Evolutionary conservation across 1,140 invertebrate genomes (phyloP).

Genomic region (Venustaconcha ellipsiformis): DNA sequence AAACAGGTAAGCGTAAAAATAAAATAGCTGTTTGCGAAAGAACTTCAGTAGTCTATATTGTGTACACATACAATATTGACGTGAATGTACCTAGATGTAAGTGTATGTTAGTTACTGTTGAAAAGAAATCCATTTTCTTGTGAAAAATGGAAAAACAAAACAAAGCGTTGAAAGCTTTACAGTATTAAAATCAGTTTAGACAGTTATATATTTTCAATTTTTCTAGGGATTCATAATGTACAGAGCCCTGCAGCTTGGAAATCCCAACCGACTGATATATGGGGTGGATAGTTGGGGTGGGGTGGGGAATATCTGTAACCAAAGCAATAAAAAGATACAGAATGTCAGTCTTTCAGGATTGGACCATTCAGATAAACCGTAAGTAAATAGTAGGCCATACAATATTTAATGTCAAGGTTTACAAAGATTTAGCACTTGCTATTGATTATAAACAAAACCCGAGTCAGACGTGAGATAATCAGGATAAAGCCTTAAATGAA

Average conservation of each 20-base stretch:
- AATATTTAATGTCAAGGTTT: not conserved
- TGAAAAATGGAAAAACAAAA: too few relatives aligned
- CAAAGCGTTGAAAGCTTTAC: too few relatives aligned
- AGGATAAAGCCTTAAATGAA: not conserved
- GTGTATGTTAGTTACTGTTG: too few relatives aligned
- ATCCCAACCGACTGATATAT: slow-evolving; percentile 73
- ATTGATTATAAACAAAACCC: not conserved
- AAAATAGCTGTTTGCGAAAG: too few relatives aligned
- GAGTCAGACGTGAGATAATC: not conserved
- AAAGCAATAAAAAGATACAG: slow-evolving; percentile 63
- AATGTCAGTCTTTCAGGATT: slow-evolving; percentile 66
- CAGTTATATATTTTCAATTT: not conserved
- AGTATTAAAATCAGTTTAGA: too few relatives aligned
- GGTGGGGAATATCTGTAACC: slow-evolving; percentile 78
- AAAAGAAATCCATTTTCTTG: too few relatives aligned
- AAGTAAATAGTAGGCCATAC: slow-evolving; percentile 42
- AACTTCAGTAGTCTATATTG: too few relatives aligned
- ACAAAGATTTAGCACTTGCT: not conserved
- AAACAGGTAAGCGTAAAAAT: too few relatives aligned
- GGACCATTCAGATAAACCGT: slow-evolving; percentile 70
- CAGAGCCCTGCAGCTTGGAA: slow-evolving; percentile 71
- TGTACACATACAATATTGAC: too few relatives aligned
- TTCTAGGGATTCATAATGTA: slow-evolving; percentile 64
- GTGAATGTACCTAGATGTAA: too few relatives aligned
- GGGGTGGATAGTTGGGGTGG: slow-evolving; percentile 79